Percentiles rank a stretch among this genome's conserved stretches.
Conservation (phyloP, 2,888 invertebrate genomes). For the Nomada ruficornis region DNA sequence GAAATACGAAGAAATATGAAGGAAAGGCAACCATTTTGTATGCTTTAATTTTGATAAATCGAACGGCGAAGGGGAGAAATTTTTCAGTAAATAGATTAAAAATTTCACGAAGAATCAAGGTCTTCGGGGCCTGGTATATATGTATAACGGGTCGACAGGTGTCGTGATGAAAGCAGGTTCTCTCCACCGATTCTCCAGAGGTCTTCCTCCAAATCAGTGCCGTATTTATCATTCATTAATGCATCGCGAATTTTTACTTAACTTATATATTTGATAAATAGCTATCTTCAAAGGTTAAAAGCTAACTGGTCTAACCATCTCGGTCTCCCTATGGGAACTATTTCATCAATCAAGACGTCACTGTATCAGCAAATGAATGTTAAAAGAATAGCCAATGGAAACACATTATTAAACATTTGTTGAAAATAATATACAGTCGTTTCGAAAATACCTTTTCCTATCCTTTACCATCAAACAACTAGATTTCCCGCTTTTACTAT, state of each 20-base stretch:
- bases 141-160: conserved; percentile 81
- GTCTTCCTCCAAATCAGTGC: conserved; percentile 55
- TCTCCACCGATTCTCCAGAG: conserved; percentile 61
- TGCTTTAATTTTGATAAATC: background rate
- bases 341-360: background rate
- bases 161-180: conserved; percentile 80
- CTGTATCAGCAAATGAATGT: background rate
- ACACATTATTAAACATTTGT: background rate
- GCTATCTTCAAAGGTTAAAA: background rate
- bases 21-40: too few species aligned
- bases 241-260: background rate
- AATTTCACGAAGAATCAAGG: conserved; percentile 66
- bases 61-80: background rate
- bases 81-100: conserved; percentile 34
- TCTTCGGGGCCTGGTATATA: conserved; percentile 69
- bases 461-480: background rate
- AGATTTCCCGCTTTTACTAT: background rate
- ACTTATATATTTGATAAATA: background rate
- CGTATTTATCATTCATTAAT: conserved; percentile 34
- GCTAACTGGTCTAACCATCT: too few species aligned
- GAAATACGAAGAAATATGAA: too few species aligned
- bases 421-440: background rate
- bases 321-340: too few species aligned
- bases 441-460: background rate
- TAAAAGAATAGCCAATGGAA: background rate